Evolutionary conservation across 2,888 invertebrate species (phyloP).

Genomic region (Drepana falcataria): DNA sequence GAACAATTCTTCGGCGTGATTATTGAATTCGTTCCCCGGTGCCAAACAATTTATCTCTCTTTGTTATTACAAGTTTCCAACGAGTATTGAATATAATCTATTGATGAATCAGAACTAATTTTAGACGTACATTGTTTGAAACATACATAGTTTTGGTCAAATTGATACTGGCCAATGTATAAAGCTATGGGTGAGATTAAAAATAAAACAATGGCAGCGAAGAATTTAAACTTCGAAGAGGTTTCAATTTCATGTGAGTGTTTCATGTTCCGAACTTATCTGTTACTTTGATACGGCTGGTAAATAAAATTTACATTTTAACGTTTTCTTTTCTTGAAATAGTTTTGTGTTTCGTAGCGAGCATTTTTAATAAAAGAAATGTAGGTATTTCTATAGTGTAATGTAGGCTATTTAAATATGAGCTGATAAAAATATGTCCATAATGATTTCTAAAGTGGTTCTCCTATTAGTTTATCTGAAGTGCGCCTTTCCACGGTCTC

Average conservation of each 20-base stretch:
- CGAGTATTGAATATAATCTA: constrained; percentile 7
- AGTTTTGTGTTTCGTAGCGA: not conserved
- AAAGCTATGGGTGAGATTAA: not conserved
- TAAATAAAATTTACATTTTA: not conserved
- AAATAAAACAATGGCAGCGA: not conserved
- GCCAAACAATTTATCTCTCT: constrained; percentile 12
- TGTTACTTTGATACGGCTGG: not conserved
- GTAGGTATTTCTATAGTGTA: too few species aligned
- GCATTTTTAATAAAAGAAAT: too few species aligned
- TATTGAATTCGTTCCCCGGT: constrained; percentile 17
- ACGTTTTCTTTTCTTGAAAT: not conserved
- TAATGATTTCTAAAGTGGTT: constrained; percentile 53
- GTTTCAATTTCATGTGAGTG: not conserved
- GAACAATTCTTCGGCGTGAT: not conserved
- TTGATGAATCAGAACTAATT: constrained; percentile 3
- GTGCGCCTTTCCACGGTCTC: constrained; percentile 36
- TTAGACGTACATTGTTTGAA: not conserved
- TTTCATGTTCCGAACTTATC: not conserved
- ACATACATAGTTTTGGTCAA: not conserved
- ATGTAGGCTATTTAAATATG: constrained; percentile 19
- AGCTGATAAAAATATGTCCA: constrained; percentile 27
- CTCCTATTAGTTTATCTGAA: constrained; percentile 60
- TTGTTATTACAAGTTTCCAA: not conserved
- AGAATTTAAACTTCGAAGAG: not conserved
- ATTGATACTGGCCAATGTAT: not conserved